Evolutionary conservation across 2,797 vertebrate species (phyloP).

Genomic region (Poeciliopsis turneri): DNA sequence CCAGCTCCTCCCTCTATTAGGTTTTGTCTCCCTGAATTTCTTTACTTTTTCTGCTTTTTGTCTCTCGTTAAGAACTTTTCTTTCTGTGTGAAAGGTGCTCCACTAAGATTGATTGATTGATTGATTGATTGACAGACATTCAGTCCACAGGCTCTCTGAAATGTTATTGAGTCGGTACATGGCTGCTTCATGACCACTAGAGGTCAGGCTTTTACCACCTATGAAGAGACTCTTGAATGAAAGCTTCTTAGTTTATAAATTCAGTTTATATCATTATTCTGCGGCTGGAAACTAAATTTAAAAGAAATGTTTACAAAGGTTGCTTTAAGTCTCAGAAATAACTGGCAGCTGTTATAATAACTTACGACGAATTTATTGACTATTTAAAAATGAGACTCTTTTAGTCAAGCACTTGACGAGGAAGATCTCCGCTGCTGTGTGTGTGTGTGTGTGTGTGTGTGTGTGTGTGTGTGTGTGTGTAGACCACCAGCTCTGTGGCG

Average conservation of each 20-base stretch:
- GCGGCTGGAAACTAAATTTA: neutral
- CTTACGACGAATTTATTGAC: neutral
- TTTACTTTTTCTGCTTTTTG: too few relatives aligned
- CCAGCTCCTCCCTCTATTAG: too few relatives aligned
- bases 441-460: too few relatives aligned
- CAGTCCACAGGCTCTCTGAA: neutral
- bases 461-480: neutral
- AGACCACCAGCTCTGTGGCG: neutral
- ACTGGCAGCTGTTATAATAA: neutral
- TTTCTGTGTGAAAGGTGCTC: neutral
- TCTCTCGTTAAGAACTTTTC: neutral
- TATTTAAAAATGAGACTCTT: neutral
- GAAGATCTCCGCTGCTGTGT: too few relatives aligned
- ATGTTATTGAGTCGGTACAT: neutral
- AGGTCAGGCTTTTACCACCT: slow-evolving; percentile 59
- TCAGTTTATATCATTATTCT: neutral
- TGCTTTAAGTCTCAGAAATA: neutral
- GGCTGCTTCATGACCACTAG: slow-evolving; percentile 52
- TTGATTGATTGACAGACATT: neutral
- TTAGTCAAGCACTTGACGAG: neutral
- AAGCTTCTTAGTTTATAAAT: neutral
- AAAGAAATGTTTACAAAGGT: neutral
- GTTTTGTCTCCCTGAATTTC: neutral
- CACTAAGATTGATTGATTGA: neutral
- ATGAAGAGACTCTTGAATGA: neutral